Conservation (phyloP, 2,113 vertebrate species). For the Trochalopteron elliotii region DNA sequence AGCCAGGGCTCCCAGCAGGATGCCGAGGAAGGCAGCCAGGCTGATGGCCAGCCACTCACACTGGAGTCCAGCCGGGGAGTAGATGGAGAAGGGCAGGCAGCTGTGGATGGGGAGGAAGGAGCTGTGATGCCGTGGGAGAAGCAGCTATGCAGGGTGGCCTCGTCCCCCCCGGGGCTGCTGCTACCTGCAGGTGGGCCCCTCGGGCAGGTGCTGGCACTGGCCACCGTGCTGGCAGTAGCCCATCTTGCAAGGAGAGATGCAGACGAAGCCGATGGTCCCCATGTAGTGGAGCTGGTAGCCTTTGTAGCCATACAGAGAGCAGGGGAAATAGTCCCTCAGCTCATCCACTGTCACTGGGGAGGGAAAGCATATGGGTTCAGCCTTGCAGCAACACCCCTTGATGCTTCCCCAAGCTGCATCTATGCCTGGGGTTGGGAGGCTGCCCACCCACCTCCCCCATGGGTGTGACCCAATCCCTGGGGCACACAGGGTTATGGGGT, state of each 20-base stretch:
- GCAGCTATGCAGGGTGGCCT: rapidly evolving
- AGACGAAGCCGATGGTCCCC: neutral
- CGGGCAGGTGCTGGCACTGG: conserved; percentile 1
- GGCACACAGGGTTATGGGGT: neutral
- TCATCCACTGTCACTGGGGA: conserved; percentile 32
- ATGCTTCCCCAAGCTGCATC: neutral
- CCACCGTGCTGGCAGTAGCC: conserved; percentile 12
- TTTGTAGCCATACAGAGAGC: neutral
- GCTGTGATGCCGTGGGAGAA: rapidly evolving
- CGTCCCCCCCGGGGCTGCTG: rapidly evolving
- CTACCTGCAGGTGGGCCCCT: conserved; percentile 44
- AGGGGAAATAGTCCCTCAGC: conserved; percentile 27
- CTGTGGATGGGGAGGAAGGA: neutral
- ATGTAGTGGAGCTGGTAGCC: neutral
- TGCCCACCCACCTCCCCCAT: rapidly evolving
- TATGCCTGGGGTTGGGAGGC: neutral
- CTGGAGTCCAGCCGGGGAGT: neutral
- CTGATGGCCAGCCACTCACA: conserved; percentile 64
- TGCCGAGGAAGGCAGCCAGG: conserved; percentile 50
- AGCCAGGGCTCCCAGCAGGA: conserved; percentile 66
- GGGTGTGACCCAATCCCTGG: rapidly evolving
- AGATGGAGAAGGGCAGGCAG: conserved; percentile 47
- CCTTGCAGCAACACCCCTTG: neutral
- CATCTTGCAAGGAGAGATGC: conserved; percentile 50
- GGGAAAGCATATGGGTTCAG: rapidly evolving